Evolutionary conservation across 1,140 invertebrate species (phyloP), one percentile per base, ranked within the genome.

Genomic region (Diprion similis): DNA sequence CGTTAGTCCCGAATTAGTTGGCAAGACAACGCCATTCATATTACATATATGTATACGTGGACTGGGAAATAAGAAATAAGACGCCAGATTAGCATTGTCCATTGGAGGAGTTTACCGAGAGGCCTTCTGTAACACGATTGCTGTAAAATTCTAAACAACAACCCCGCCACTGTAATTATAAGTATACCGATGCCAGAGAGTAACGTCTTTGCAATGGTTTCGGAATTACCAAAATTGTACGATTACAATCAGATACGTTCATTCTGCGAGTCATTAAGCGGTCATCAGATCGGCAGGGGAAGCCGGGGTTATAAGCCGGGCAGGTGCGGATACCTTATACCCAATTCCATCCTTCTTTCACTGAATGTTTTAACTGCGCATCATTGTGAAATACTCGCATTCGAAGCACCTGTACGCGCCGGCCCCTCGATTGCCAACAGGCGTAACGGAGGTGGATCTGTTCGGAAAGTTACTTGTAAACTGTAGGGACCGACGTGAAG

Each of bases 331-430:
- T 76, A 73, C 77, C 76, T 75, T 75, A 37, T 37, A 37, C 24
- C 24, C 24, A 37, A 37, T 37, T 37, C 24, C 6, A 37, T 37
- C 24, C 24, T 37, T 37, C 24, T 37, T 37, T 37, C 1, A 37
- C 24, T 6, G 24, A 37, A 37, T 37, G 78, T 78, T 79, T 80
- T 78, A 82, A 81, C 82, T 81, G 67, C 65, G 67, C 83, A 79
- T 79, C 77, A 81, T 77, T 79, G 75, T 83, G 77, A 82, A 84
- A 79, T 78, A 80, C 79, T 77, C 76, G 77, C 77, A 77, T 83
- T 83, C 78, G 80, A 80, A 74, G 79, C 84, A 85, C 83, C 84
- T 84, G 84, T 80, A 37, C 2, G 79, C 73, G 68, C 78, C 75
- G 81, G 77, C 78, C 51, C 51, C 6, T 8, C 51, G 51, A 8